Evolutionary conservation across 1,140 invertebrate species (phyloP), one percentile per base, ranked within the genome.

Genomic region (Triops cancriformis): DNA sequence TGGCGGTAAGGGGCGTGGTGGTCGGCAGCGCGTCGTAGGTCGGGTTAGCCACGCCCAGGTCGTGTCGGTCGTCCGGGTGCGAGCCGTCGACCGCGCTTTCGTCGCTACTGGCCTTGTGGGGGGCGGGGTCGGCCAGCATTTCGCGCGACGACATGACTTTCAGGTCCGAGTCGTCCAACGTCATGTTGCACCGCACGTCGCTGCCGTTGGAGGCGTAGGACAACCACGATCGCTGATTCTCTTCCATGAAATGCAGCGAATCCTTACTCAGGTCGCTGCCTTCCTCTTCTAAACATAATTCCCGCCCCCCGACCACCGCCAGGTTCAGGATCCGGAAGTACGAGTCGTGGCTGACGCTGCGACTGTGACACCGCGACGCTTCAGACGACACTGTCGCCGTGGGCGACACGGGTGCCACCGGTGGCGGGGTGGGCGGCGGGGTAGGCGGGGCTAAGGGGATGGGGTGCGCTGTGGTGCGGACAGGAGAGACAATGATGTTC

Each of bases 291-390:
- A 64, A 23, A 14, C 51, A 23, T 18, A 64, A 3, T 11, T 73
- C 64, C 26, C 72, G 72, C 9, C 74, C 76, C 12, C 73, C 77
- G 12, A 78, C 77, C 28, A 73, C 28, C 41, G 77, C 72, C n/a
- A 78, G 37, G 23, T 78, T 78, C 77, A 78, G 64, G 41, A 45
- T 26, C 73, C 72, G 94, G 86, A 97, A 97, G 84, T 96, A 97
- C 1, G 94, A 96, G 84, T 97, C 94, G 83, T 96, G 94, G 0
- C 94, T 96, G 0, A 94, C 92, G 1, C 93, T 95, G 75, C 91
- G 83, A 73, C 81, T 84, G 73, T 86, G 85, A 26, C 82, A 81
- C 45, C 77, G 73, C 12, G 80, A 76, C 10, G 45, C 80, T 11
- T 76, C 51, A 14, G 45, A 72, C 27, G 78, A 23, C 73, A 74